Conservation (phyloP, 1,140 invertebrate genomes). For the Belonocnema kinseyi region DNA sequence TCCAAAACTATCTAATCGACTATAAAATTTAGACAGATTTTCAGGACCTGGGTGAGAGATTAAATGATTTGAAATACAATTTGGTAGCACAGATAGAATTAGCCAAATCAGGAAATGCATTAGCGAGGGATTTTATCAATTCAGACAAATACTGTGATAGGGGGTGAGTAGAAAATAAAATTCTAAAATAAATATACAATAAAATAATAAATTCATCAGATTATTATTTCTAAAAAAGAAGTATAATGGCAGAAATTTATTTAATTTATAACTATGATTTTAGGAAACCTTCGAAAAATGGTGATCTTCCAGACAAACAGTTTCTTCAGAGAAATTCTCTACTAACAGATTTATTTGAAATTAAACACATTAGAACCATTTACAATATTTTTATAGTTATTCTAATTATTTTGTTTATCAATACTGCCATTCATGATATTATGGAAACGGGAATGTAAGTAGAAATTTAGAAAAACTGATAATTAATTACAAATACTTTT, state of each 20-base stretch:
- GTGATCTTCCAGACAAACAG: constrained; percentile 77
- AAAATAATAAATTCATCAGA: neutral
- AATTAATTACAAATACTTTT: neutral
- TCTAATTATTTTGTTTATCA: constrained; percentile 84
- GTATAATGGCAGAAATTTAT: neutral
- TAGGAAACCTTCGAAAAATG: constrained; percentile 49
- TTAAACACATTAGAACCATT: constrained; percentile 87
- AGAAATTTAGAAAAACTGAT: constrained; percentile 43
- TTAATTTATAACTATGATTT: neutral
- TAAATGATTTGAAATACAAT: constrained; percentile 21
- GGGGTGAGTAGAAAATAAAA: constrained; percentile 11
- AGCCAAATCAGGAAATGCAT: neutral
- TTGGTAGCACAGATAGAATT: neutral
- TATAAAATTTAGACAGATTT: neutral
- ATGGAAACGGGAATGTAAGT: constrained; percentile 85
- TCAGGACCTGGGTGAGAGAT: constrained; percentile 31
- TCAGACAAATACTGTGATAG: constrained; percentile 10
- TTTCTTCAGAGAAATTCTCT: constrained; percentile 84
- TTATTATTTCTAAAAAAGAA: neutral
- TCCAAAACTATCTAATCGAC: neutral
- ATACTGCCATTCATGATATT: constrained; percentile 84
- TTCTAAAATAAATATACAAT: neutral
- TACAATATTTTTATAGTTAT: constrained; percentile 91
- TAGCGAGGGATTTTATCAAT: neutral
- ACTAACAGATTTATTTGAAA: constrained; percentile 86